phyloP scores from a whole-genome alignment of 2,888 invertebrate genomes.

The Plebejus melissa region DNA sequence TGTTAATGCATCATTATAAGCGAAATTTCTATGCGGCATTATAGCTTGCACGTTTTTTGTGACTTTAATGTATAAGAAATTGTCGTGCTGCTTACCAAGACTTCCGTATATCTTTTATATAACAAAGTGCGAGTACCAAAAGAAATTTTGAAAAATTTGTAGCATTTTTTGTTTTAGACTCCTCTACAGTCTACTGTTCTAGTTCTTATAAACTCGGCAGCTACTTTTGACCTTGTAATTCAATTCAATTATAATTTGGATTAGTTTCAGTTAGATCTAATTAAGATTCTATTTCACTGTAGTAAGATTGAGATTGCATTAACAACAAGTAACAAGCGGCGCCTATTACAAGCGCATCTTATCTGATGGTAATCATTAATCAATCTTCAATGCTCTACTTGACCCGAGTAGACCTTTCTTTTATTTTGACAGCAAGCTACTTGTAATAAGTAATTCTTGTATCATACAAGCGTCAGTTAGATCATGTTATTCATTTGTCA shows the following conservation, averaged over 20 bases:
- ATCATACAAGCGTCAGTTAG: not conserved
- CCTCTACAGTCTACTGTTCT: constrained; percentile 31
- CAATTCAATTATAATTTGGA: constrained; percentile 28
- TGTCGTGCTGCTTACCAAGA: constrained; percentile 12
- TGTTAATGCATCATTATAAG: constrained; percentile 10
- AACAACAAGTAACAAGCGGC: constrained; percentile 10
- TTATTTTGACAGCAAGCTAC: constrained; percentile 1
- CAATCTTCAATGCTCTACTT: constrained; percentile 22
- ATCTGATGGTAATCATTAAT: not conserved
- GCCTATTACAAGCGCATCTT: constrained; percentile 20
- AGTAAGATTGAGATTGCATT: constrained; percentile 4
- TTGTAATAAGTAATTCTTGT: not conserved
- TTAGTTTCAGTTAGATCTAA: not conserved
- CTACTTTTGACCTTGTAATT: constrained; percentile 43
- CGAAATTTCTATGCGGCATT: not conserved
- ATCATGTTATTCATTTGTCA: not conserved
- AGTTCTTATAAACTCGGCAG: constrained; percentile 35
- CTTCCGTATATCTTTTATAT: not conserved
- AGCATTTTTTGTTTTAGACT: not conserved
- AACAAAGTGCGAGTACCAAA: not conserved
- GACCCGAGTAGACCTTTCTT: constrained; percentile 4
- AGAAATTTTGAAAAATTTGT: not conserved
- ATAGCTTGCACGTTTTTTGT: constrained; percentile 10
- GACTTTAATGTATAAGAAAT: constrained; percentile 18
- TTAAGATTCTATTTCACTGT: not conserved